Base-by-base conservation (phyloP, 2,888 invertebrate species). In the Noctua janthina region DNA sequence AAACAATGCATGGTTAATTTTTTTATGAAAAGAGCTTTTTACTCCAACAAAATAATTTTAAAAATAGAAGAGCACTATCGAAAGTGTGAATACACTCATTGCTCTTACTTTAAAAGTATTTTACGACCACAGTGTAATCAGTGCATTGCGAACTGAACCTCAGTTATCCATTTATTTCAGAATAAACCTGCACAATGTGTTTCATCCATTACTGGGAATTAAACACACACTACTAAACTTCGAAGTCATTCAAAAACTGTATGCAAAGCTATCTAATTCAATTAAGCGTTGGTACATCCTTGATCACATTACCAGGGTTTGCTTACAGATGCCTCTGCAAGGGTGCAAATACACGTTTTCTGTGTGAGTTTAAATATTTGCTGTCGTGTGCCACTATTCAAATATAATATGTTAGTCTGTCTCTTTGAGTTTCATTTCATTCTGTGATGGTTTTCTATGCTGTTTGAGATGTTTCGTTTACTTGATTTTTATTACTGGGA, bases 301-400 rank as follows among this genome's bases (percentile, higher is more conserved):
- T 91, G 91, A 94, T 95, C 91, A 91, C 91, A 92, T 92, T 93
- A 93, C 89, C 89, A 86, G 88, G 92, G 89, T 93, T 93, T 93
- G 91, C 89, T 84, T 78, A 86, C 89, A 88, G 89, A 90, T 91
- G 90, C 92, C 89, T 87, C 89, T 87, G 88, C 85, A 88, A 85
- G 81, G 89, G 88, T 85, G 91, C 92, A 92, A 93, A 93, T 91
- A 93, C 87, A 92, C 93, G 93, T 94, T 94, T 94, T 94, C 92
- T 93, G 93, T 93, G 93, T 92, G 89, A 91, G 90, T 92, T 93
- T 93, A 95, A 96, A 95, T 94, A 95, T 95, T 95, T 95, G 92
- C 93, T 84, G 90, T 87, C 91, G 92, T 90, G 91, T 93, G 91
- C 94, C 93, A 91, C 94, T 95, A 92, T 91, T 90, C 92, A 93